Percentiles rank a stretch among this genome's conserved stretches.
phyloP scores from a whole-genome alignment of 1,140 invertebrate species.

The Drosophila sechellia region DNA sequence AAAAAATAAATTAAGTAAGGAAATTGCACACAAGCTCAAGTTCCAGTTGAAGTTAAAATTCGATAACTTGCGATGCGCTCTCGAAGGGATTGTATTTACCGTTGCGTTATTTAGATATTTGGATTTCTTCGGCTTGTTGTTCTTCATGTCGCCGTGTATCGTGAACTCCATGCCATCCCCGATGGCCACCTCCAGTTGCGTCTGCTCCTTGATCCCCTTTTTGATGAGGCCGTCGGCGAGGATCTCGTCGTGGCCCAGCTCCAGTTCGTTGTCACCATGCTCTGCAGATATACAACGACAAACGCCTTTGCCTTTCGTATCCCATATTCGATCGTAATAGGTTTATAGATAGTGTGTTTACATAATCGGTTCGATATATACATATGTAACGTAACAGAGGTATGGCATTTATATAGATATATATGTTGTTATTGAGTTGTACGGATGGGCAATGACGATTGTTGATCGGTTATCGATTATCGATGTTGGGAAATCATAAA shows the following conservation, averaged over 20 bases:
- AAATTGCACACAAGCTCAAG: background rate
- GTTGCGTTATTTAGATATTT: constrained; percentile 90
- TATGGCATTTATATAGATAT: constrained; percentile 44
- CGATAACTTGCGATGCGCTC: background rate
- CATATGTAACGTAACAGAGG: constrained; percentile 57
- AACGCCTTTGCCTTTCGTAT: constrained; percentile 85
- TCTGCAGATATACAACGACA: constrained; percentile 88
- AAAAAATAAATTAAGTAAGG: too few relatives aligned
- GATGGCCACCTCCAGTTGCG: constrained; percentile 94
- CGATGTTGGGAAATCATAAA: constrained; percentile 65
- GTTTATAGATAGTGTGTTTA: constrained; percentile 61
- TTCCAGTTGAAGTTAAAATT: background rate
- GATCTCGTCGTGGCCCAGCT: constrained; percentile 90
- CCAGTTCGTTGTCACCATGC: constrained; percentile 87
- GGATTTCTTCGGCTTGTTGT: constrained; percentile 89
- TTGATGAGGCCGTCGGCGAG: constrained; percentile 93
- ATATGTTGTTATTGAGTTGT: constrained; percentile 38
- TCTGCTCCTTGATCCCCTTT: constrained; percentile 94
- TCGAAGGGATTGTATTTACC: constrained; percentile 83
- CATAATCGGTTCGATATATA: constrained; percentile 62
- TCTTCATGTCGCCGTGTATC: constrained; percentile 92
- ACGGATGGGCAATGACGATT: constrained; percentile 52
- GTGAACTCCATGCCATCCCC: constrained; percentile 96
- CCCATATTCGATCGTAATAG: constrained; percentile 70
- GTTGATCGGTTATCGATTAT: constrained; percentile 59